Base-by-base conservation (phyloP, 2,113 vertebrate species). In the Thamnaconus septentrionalis region DNA sequence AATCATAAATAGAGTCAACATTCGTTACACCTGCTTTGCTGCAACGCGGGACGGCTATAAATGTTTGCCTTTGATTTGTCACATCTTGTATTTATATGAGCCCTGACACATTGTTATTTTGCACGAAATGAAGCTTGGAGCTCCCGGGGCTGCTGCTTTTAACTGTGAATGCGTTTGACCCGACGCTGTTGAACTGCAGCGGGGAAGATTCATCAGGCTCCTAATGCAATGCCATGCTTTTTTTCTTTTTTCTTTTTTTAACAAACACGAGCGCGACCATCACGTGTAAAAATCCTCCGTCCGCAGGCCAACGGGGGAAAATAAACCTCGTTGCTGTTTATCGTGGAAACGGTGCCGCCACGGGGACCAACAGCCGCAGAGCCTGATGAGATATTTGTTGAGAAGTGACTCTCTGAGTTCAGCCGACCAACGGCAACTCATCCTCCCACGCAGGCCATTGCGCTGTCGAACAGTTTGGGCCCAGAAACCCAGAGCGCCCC, bases 11-110 rank as follows among this genome's bases (percentile, higher is more conserved):
- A 54, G 8, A 70, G 70, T 64, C 51, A 53, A 59, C 57, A 75
- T 83, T 69, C 57, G 53, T 72, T 65, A 51, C 43, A 74, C 81
- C 74, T 69, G 68, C 86, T 85, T 80, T 71, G 53, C 11, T 54
- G 48, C 45, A 62, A 64, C 61, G 79, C 18, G 18, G 18, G 18
- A 31, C 18, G 18, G 18, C 18, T 31, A 2, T 31, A 31, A 31
- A 31, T 31, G 18, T 31, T 31, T 31, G 18, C 18, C 18, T 31
- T 31, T 31, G 18, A 31, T 31, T 31, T 31, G 18, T 31, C 18
- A 31, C 18, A 2, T 31, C 18, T 31, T 31, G 18, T 31, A 31
- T 31, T 31, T 31, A 31, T 31, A 31, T 31, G 2, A 31, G 18
- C 18, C 18, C 18, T 31, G 18, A 31, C 18, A 31, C 18, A 31